phyloP scores from a whole-genome alignment of 1,140 invertebrate genomes.

The Nomia melanderi region DNA sequence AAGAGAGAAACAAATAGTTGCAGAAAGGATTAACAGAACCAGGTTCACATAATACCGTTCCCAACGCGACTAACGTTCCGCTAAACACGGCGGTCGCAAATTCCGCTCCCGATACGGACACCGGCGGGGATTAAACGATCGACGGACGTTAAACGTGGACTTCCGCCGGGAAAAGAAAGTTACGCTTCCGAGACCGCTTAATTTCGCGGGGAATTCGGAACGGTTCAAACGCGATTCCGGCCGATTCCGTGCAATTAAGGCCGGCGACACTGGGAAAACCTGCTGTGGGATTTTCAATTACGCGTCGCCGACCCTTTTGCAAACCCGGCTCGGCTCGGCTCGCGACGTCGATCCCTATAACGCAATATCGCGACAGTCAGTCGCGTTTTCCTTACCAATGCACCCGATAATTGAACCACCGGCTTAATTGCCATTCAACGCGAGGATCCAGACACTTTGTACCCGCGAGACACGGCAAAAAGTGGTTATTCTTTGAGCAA shows the following conservation, averaged over 20 bases:
- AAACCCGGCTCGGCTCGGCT: no score
- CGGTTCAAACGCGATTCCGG: constrained; percentile 32
- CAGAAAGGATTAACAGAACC: no score
- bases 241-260: constrained; percentile 43
- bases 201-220: constrained; percentile 7
- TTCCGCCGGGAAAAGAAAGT: constrained; percentile 19
- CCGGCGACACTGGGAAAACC: constrained; percentile 32
- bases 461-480: background rate
- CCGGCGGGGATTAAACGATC: constrained; percentile 15
- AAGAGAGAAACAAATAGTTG: no score
- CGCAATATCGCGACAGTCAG: constrained; percentile 31
- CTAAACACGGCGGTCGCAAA: no score
- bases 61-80: no score
- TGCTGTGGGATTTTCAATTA: constrained; percentile 47
- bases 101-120: background rate
- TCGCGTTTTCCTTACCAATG: constrained; percentile 37
- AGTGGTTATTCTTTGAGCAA: background rate
- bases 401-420: constrained; percentile 39
- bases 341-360: constrained; percentile 15
- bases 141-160: background rate
- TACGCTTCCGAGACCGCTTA: constrained; percentile 1
- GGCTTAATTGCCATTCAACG: constrained; percentile 39
- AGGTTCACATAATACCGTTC: no score
- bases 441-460: background rate
- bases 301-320: background rate